Evolutionary conservation across 2,888 invertebrate species (phyloP), one percentile per base, ranked within the genome.

Genomic region (Petrolisthes manimaculis): DNA sequence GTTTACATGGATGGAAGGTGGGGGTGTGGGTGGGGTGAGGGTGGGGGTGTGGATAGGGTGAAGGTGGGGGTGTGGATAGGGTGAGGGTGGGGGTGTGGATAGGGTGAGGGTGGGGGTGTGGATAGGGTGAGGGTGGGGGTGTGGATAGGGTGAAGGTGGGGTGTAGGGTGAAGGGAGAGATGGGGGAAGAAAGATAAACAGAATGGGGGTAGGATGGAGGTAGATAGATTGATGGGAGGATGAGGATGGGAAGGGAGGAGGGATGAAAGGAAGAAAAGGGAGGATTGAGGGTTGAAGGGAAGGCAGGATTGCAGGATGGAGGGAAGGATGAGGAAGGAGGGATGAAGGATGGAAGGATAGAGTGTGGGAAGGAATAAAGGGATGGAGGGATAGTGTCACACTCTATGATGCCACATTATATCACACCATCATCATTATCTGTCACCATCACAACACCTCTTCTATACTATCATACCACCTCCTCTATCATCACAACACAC

Each of bases 361-460:
- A 18, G 9, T 9, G 61, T 12, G 61, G 61, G 37, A 37, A 61
- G 61, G 61, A 61, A 18, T 12, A 18, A 18, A 61, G 61, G 61
- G 61, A 61, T 9, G 61, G 61, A 61, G 18, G 61, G 61, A 61
- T 18, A 61, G 61, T 78, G 86, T 86, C 86, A 86, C 69, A 86
- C 86, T 61, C 61, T 9, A 18, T 12, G 61, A 61, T 61, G 61
- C 61, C 18, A 61, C 9, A 61, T 12, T 61, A 61, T 9, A 61
- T 18, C 61, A 9, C 61, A 61, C 61, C 61, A 61, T 61, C 61
- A 61, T 12, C 61, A 61, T 61, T 18, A 61, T 3, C 61, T 12
- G 37, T 37, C 37, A 37, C 37, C 37, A 37, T 37, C 37, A 37
- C 37, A 37, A 37, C 37, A 37, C 37, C 2, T 37, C 37, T 37